Evolutionary conservation across 2,797 vertebrate genomes (phyloP).

Genomic region (Coreius guichenoti): DNA sequence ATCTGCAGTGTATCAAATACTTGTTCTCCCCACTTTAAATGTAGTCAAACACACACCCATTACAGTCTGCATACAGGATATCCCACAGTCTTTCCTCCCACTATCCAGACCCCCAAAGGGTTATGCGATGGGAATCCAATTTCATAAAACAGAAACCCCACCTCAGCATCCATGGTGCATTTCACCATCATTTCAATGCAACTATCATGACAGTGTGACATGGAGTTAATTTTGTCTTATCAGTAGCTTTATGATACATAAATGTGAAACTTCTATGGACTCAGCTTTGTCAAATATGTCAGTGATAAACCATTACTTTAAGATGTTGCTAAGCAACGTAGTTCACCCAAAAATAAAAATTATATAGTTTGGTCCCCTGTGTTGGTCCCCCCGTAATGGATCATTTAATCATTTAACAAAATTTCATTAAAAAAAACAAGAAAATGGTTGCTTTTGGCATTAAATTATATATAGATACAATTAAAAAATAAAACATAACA

Average conservation of each 20-base stretch:
- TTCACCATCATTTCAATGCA: not conserved
- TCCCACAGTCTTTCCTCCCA: not conserved
- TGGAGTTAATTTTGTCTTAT: not conserved
- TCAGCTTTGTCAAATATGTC: not conserved
- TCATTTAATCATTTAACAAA: too few species aligned
- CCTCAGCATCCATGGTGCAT: not conserved
- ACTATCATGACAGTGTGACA: not conserved
- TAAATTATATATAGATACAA: too few species aligned
- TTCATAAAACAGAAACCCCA: not conserved
- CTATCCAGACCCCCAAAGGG: not conserved
- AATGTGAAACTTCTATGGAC: not conserved
- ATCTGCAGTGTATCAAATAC: too few species aligned
- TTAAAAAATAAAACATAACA: too few species aligned
- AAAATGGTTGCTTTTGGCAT: too few species aligned
- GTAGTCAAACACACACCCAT: not conserved
- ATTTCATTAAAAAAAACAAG: too few species aligned
- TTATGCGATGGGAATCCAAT: not conserved
- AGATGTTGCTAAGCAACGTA: not conserved
- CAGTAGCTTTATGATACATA: slow-evolving; percentile 21
- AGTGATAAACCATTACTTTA: not conserved
- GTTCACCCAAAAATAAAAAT: not conserved
- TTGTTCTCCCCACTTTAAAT: too few species aligned
- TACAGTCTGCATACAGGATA: not conserved
- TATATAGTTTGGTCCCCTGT: not conserved
- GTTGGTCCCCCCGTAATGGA: too few species aligned